phyloP scores from a whole-genome alignment of 2,113 vertebrate species.

The Heliornis fulica region DNA sequence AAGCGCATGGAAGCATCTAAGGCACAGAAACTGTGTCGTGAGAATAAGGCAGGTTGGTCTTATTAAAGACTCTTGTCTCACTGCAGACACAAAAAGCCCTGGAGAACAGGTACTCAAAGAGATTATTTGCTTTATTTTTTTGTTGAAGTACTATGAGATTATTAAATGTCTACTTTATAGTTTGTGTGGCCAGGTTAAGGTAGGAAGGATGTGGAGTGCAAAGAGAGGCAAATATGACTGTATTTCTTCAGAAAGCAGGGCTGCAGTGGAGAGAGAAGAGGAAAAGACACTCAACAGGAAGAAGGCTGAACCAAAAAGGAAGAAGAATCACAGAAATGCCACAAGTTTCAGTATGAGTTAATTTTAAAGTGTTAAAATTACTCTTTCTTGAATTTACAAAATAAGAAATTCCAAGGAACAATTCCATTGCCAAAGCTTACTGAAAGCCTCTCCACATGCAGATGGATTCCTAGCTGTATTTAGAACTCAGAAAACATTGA shows the following conservation, averaged over 20 bases:
- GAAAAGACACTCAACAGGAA: not conserved
- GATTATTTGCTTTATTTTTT: not conserved
- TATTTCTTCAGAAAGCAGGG: not conserved
- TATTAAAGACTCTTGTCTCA: not conserved
- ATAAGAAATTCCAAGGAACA: not conserved
- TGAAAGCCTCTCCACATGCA: not conserved
- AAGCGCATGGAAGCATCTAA: slow-evolving; percentile 22
- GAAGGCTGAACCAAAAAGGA: not conserved
- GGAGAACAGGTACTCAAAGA: not conserved
- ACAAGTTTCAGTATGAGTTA: not conserved
- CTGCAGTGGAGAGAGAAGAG: not conserved
- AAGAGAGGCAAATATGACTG: not conserved
- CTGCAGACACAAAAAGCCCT: not conserved
- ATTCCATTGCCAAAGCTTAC: not conserved
- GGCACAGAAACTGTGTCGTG: not conserved
- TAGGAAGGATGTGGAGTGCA: not conserved
- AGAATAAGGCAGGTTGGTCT: not conserved
- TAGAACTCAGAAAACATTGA: not conserved
- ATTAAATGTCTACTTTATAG: not conserved
- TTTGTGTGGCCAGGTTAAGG: not conserved
- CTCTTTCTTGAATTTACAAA: not conserved
- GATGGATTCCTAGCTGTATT: not conserved
- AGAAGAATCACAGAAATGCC: not conserved
- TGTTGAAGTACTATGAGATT: not conserved
- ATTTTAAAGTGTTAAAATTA: not conserved